phyloP scores from a whole-genome alignment of 2,797 vertebrate genomes.

The Erethizon dorsatum region DNA sequence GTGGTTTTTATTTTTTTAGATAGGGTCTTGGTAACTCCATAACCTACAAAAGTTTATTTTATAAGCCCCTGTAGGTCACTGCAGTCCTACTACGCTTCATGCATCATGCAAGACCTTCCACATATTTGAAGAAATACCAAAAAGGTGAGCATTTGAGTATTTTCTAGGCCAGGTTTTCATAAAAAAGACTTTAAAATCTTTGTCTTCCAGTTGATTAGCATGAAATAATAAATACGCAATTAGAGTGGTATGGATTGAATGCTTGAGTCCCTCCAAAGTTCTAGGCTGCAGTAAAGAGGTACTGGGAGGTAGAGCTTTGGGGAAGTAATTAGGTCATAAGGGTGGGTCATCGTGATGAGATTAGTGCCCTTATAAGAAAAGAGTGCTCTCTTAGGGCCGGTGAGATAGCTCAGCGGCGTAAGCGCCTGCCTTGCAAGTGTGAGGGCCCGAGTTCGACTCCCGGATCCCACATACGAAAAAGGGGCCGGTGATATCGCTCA shows the following conservation, averaged over 20 bases:
- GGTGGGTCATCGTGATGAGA: neutral
- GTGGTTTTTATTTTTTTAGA: neutral
- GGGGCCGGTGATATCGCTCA: too few species aligned
- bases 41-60: neutral
- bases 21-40: neutral
- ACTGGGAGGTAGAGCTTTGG: neutral
- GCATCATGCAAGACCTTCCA: neutral
- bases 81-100: neutral
- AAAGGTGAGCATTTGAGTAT: neutral
- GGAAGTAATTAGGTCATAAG: neutral
- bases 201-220: neutral
- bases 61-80: neutral
- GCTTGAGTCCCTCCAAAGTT: neutral
- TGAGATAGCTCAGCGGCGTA: too few species aligned
- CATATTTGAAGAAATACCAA: neutral
- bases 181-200: slow-evolving; percentile 30
- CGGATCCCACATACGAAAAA: too few species aligned
- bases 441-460: too few species aligned
- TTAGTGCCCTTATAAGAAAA: neutral
- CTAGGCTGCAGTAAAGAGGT: neutral
- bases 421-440: too few species aligned
- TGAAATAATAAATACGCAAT: neutral
- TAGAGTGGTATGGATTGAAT: neutral
- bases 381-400: neutral
- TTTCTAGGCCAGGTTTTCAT: slow-evolving; percentile 18